phyloP scores from a whole-genome alignment of 1,140 invertebrate species.

The Diorhabda elongata region DNA sequence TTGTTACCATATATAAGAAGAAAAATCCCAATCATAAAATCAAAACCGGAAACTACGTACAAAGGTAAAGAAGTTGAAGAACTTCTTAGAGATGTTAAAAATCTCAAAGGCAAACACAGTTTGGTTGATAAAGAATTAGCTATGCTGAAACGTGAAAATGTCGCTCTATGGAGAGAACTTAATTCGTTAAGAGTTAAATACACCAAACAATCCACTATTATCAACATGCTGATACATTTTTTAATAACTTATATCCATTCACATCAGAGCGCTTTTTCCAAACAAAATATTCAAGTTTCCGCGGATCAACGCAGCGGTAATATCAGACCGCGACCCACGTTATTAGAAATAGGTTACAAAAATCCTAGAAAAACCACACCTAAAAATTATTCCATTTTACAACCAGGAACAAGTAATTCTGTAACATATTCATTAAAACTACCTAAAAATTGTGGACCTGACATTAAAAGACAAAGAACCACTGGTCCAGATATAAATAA shows the following conservation, averaged over 20 bases:
- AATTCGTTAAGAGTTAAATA: slow-evolving; percentile 29
- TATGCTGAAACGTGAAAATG: slow-evolving; percentile 31
- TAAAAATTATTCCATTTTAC: slow-evolving; percentile 19
- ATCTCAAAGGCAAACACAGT: slow-evolving; percentile 26
- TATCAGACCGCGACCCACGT: slow-evolving; percentile 22
- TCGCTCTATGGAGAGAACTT: slow-evolving; percentile 30
- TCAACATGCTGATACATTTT: slow-evolving; percentile 34
- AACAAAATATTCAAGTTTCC: slow-evolving; percentile 21
- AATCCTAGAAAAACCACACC: slow-evolving; percentile 21
- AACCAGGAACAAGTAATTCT: slow-evolving; percentile 19
- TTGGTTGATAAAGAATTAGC: slow-evolving; percentile 23
- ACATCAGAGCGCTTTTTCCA: slow-evolving; percentile 25
- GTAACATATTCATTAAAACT: slow-evolving; percentile 15
- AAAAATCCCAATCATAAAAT: slow-evolving; percentile 24
- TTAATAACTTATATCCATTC: slow-evolving; percentile 32
- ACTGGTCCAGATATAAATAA: background rate
- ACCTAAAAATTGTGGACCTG: background rate
- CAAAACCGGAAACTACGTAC: background rate
- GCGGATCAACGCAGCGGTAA: slow-evolving; percentile 20
- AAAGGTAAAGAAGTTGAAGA: slow-evolving; percentile 16
- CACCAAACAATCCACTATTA: slow-evolving; percentile 31
- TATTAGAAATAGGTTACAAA: slow-evolving; percentile 29
- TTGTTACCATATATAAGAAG: slow-evolving; percentile 29
- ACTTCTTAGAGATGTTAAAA: slow-evolving; percentile 19
- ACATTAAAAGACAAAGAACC: background rate